Conservation (phyloP, 2,888 invertebrate genomes). For the Panopea generosa region DNA sequence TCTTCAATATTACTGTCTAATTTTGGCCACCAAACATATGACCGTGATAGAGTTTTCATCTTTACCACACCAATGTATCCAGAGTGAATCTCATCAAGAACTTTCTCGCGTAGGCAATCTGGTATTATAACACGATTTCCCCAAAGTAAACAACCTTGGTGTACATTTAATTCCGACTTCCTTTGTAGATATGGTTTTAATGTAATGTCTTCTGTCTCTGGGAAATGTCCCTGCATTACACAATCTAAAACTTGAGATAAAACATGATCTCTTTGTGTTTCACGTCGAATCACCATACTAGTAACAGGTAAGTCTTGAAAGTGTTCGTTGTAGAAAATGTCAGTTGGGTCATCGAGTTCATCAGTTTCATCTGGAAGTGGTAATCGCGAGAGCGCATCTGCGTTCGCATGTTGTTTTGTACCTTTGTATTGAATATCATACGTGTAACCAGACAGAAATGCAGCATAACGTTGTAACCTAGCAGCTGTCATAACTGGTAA, state of each 20-base stretch:
- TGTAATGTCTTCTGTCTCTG: too few species aligned
- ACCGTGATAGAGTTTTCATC: conserved; percentile 73
- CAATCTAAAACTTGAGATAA: too few species aligned
- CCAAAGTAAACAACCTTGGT: conserved; percentile 25
- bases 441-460: conserved; percentile 78
- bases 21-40: conserved; percentile 73
- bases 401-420: conserved; percentile 62
- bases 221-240: too few species aligned
- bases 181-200: too few species aligned
- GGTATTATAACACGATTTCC: conserved; percentile 58
- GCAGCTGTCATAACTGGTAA: conserved; percentile 74
- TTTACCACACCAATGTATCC: conserved; percentile 71
- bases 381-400: too few species aligned
- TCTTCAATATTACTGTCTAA: conserved; percentile 63
- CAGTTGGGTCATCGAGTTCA: too few species aligned
- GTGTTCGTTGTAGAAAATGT: too few species aligned
- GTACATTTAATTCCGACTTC: conserved; percentile 11
- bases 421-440: conserved; percentile 77
- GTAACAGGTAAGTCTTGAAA: too few species aligned
- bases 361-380: too few species aligned
- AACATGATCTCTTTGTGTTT: neutral
- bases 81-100: conserved; percentile 71
- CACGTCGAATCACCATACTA: too few species aligned
- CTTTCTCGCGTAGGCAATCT: conserved; percentile 10
- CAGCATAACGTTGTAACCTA: conserved; percentile 73